Conservation (phyloP, 2,113 vertebrate genomes). For the Grammomys surdaster region DNA sequence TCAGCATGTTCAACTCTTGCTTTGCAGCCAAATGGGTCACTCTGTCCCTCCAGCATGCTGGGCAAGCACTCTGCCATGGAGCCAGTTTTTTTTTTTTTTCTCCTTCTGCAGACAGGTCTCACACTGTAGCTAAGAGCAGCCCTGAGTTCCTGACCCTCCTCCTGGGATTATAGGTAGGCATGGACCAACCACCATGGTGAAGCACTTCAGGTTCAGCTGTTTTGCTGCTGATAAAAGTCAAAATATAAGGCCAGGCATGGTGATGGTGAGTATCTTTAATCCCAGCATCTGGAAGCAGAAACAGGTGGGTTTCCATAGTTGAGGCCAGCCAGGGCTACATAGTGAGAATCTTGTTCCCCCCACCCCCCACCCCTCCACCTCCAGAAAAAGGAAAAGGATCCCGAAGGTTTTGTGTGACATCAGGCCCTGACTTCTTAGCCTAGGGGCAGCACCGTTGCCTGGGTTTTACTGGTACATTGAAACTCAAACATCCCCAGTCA, state of each 20-base stretch:
- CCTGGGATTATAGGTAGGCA: neutral
- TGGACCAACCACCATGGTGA: no score
- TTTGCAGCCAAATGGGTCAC: constrained; percentile 65
- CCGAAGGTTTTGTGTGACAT: neutral
- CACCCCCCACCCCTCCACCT: no score
- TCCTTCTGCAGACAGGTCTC: neutral
- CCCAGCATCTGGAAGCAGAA: neutral
- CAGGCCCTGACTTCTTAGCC: neutral
- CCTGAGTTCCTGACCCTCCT: neutral
- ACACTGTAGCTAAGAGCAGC: neutral
- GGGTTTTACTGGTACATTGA: neutral
- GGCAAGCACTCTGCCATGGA: neutral
- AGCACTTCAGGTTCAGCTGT: neutral
- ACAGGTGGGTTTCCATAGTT: neutral
- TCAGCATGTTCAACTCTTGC: neutral
- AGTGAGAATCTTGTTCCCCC: neutral
- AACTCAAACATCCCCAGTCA: neutral
- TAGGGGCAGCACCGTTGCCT: neutral
- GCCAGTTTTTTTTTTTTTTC: no score
- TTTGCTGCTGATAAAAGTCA: neutral
- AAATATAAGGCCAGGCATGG: neutral
- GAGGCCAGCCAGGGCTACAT: no score
- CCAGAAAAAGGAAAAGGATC: neutral
- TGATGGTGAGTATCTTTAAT: neutral
- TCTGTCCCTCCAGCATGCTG: neutral